These are phyloP conservation scores for Parasteatoda tepidariorum DNA, from an alignment of 1,140 invertebrate genomes.

Conservation along the genomic window DNA sequence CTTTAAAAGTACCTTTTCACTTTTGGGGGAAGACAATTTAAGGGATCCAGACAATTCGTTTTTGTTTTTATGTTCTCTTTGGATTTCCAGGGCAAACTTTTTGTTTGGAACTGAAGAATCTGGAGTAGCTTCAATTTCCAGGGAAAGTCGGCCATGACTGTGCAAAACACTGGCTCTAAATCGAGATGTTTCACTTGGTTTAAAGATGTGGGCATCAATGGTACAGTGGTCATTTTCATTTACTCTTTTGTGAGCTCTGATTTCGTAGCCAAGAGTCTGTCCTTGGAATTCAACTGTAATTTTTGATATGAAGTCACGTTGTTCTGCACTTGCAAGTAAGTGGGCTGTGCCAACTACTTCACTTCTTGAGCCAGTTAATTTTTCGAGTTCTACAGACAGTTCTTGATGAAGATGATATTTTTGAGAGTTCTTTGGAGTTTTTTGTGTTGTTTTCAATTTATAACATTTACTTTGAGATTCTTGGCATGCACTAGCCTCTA, in stretches of 20 bases:
- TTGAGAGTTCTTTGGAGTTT: background rate
- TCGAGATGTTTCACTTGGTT: background rate
- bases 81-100: background rate
- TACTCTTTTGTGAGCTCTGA: background rate
- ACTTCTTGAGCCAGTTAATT: background rate
- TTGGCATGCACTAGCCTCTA: background rate
- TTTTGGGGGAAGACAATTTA: slow-evolving; percentile 10
- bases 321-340: background rate
- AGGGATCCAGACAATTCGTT: slow-evolving; percentile 12
- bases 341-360: background rate
- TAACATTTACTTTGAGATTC: background rate
- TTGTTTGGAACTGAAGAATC: background rate
- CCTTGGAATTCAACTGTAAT: background rate
- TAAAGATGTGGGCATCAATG: slow-evolving; percentile 1
- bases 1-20: slow-evolving; percentile 30
- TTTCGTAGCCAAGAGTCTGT: slow-evolving; percentile 25
- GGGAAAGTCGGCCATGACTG: background rate
- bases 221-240: slow-evolving; percentile 12
- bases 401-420: background rate
- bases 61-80: background rate
- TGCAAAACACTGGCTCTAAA: background rate
- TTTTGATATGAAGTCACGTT: slow-evolving; percentile 7
- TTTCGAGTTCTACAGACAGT: slow-evolving; percentile 11
- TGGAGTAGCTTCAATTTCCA: slow-evolving; percentile 6
- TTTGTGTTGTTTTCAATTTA: slow-evolving; percentile 6